Base-by-base conservation (phyloP, 2,888 invertebrate species). In the Athetis lepigone region DNA sequence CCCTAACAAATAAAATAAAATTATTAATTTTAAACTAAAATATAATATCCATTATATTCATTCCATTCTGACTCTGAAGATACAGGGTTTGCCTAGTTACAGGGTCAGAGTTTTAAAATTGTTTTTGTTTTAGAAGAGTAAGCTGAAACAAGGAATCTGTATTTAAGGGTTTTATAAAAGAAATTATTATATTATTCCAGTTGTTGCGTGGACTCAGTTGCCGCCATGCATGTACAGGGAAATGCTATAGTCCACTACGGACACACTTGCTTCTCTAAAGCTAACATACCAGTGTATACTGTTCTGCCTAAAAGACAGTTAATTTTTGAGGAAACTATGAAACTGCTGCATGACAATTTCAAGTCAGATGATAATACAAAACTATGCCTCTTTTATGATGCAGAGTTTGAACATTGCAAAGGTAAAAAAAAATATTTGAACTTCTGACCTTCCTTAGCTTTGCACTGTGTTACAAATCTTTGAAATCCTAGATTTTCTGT, bases 161-260 rank as follows among this genome's bases (percentile, higher is more conserved):
- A n/a, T n/a, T n/a, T n/a, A n/a, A n/a, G n/a, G n/a, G n/a, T n/a
- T n/a, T n/a, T n/a, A n/a, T n/a, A n/a, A n/a, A n/a, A n/a, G n/a
- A n/a, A n/a, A n/a, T n/a, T n/a, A n/a, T n/a, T n/a, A n/a, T n/a
- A n/a, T n/a, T 5, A 16, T 86, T 95, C 75, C 89, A 98, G 98
- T 88, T 98, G 98, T 89, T 98, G 98, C 88, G 96, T 98, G 2
- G 98, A 98, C 90, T 97, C 97, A 82, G 96, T 99, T 33, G 97
- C 98, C 1, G 98, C 99, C 0, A 97, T 97, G 88, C 99, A 99
- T 90, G 96, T 98, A 6, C 95, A 96, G 60, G 97, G 97, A 0
- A 98, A 99, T 90, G 97, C 97, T 29, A 94, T 99, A 2, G 96
- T 99, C 57, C 99, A 99, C 90, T 99, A 98, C 91, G 99, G 99